Evolutionary conservation across 2,888 invertebrate genomes (phyloP), one percentile per base, ranked within the genome.

Genomic region (Peribatodes rhomboidaria): DNA sequence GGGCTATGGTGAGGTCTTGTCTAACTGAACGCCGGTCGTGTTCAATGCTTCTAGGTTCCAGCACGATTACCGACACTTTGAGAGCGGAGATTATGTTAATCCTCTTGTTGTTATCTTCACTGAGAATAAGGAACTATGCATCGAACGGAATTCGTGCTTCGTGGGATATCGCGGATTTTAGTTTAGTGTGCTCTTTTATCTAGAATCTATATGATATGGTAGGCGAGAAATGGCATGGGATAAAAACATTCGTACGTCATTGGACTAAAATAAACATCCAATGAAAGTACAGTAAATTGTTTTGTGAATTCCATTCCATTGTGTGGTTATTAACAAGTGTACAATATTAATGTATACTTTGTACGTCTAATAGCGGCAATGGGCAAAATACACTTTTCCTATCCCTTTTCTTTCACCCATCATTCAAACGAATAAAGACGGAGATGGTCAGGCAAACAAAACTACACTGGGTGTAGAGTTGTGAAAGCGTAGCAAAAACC

Each of bases 401-500:
- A 37, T n/a, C 20, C 2, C n/a, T 11, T 50, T 50, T 35, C 18
- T 50, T 50, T 35, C 18, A 37, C 18, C 16, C 35, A 37, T 50
- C 35, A 37, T 18, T 50, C 18, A 35, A 49, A 37, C 35, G 18
- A 50, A 50, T 35, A 50, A 35, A 50, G 50, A 49, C 33, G 33
- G 49, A 49, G 16, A 33, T 20, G 13, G 50, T n/a, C n/a, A 37
- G 20, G 35, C 35, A 50, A 50, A 50, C 35, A 50, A 50, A 50
- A 50, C 35, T 50, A 50, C 35, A 50, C 20, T 50, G 50, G 50
- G 50, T 33, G 14, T 49, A 49, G 47, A 31, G 35, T 53, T 53
- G 54, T 42, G 54, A 42, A 41, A 54, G 54, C 74, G 55, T 35
- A 49, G 55, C 35, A 54, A 49, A 55, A 65, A 60, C 54, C 42